Base-by-base conservation (phyloP, 2,888 invertebrate species). In the Diadegma fenestrale region DNA sequence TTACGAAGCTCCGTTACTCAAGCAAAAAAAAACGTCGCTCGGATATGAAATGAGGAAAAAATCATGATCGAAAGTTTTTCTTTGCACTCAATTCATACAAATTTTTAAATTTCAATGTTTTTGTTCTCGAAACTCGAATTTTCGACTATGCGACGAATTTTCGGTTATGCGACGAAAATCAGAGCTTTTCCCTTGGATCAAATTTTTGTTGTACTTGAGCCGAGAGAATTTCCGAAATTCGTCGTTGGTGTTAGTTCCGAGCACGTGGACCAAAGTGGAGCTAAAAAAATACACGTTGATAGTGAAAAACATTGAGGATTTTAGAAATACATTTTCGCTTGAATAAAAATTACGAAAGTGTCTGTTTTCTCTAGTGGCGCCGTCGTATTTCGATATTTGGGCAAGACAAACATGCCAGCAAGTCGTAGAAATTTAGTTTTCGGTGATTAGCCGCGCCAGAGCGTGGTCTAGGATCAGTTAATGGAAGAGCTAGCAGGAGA, bases 391-490 rank as follows among this genome's bases (percentile, higher is more conserved):
- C 71, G 37, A 19, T 71, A n/a, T 37, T 37, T 41, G 12, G 19
- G 22, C 66, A 45, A 48, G 12, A 68, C 26, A 26, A 54, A 72
- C 22, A 22, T 73, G 43, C 41, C 17, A n/a, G n/a, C n/a, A 41
- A 33, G 5, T 37, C 41, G 26, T 61, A 2, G n/a, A 61, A 73
- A 61, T 73, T 17, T 73, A 26, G 26, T 8, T 22, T 73, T 73
- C 58, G 73, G 58, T 26, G 43, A 72, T 73, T 43, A 58, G 41
- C 58, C 22, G 17, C 8, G 26, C 22, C 72, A 14, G 3, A 17
- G 41, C 7, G 22, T 22, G 22, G 1, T 58, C 22, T 72, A 22
- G 54, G 26, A 61, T 43, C 19, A 58, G 14, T 26, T 37, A 61
- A 26, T n/a, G 10, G n/a, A 68, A 68, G 68, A 14, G 41, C 43